phyloP scores from a whole-genome alignment of 2,797 vertebrate species.

The Novumbra hubbsi region DNA sequence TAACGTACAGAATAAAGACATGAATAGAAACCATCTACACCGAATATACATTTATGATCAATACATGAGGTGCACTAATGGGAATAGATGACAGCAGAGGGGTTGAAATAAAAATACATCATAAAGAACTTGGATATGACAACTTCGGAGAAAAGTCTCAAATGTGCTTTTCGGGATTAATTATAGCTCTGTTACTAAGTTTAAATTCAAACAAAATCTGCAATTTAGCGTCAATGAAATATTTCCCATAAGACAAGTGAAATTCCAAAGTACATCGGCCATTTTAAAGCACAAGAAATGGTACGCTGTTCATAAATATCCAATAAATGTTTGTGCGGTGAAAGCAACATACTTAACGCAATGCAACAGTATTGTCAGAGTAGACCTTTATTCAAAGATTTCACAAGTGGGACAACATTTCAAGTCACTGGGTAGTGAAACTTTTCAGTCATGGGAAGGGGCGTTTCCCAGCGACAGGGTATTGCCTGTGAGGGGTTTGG shows the following conservation, averaged over 20 bases:
- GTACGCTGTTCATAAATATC: background rate
- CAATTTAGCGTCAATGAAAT: too few species aligned
- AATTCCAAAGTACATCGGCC: background rate
- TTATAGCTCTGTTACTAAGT: too few species aligned
- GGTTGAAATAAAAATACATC: background rate
- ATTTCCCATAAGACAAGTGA: too few species aligned
- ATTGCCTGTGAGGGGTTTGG: background rate
- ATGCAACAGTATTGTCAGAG: background rate
- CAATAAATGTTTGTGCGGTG: too few species aligned
- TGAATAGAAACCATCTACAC: background rate
- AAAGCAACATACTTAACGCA: background rate
- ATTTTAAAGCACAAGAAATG: background rate
- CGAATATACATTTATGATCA: background rate
- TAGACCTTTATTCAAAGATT: slow-evolving; percentile 41
- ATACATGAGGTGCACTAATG: background rate
- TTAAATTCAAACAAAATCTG: too few species aligned
- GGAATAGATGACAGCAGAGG: background rate
- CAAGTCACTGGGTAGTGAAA: slow-evolving; percentile 12
- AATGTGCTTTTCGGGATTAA: too few species aligned
- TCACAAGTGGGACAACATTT: slow-evolving; percentile 29
- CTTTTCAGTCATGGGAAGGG: background rate
- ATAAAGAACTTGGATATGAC: too few species aligned
- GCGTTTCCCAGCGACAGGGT: background rate
- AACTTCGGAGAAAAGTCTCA: too few species aligned
- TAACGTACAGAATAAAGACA: background rate